Evolutionary conservation across 92 coral and sea anemone genomes (phyloP).

Genomic region (Epizoanthus stellaris): DNA sequence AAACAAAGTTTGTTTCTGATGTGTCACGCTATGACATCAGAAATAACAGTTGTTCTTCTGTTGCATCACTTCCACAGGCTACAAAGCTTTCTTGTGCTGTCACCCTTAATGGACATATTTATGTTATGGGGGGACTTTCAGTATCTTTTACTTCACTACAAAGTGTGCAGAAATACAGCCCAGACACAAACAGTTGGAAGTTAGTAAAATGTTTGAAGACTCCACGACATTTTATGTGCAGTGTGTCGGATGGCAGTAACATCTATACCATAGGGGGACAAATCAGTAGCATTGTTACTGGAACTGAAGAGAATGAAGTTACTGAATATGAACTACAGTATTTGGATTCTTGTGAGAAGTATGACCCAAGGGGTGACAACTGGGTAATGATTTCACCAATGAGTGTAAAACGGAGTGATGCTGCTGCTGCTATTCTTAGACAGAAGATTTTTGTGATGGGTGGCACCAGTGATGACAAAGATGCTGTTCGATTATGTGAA

Average conservation of each 20-base stretch:
- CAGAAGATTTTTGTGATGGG: constrained; percentile 29
- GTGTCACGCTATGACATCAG: constrained; percentile 30
- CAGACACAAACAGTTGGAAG: constrained; percentile 18
- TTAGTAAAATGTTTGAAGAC: neutral
- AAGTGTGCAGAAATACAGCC: constrained; percentile 27
- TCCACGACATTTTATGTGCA: constrained; percentile 13
- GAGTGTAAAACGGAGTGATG: neutral
- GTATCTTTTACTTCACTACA: neutral
- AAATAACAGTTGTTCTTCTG: constrained; percentile 19
- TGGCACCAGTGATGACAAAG: neutral
- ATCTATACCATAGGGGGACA: constrained; percentile 25
- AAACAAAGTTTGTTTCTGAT: neutral
- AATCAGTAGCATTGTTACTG: neutral
- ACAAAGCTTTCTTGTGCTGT: neutral
- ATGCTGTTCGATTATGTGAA: constrained; percentile 11
- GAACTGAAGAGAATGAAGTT: neutral
- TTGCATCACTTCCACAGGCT: constrained; percentile 11
- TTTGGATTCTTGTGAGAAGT: constrained; percentile 33
- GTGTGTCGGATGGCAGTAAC: constrained; percentile 30
- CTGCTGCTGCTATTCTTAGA: neutral
- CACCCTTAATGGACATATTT: no score
- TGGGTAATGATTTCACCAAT: constrained; percentile 3
- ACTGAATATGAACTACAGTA: neutral
- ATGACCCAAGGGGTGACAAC: constrained; percentile 1
- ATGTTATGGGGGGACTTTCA: neutral